phyloP scores from a whole-genome alignment of 2,113 vertebrate genomes.

The Sisor rabdophorus region DNA sequence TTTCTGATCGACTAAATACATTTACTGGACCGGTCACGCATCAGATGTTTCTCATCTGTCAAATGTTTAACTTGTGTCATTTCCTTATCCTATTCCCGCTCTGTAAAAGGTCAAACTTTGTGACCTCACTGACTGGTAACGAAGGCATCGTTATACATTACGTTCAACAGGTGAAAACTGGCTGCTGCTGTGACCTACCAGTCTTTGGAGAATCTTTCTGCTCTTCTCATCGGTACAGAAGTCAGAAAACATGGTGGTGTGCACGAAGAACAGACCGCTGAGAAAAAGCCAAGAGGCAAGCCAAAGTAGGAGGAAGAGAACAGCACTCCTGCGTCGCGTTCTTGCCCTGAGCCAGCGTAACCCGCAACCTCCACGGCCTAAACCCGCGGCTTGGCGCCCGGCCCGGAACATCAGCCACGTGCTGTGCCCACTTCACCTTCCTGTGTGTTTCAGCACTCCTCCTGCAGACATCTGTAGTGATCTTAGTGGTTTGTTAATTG shows the following conservation, averaged over 20 bases:
- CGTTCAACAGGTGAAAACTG: conserved; percentile 6
- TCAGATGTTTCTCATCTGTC: neutral
- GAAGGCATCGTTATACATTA: neutral
- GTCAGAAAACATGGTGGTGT: conserved; percentile 79
- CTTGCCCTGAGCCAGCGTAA: conserved; percentile 67
- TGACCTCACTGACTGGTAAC: neutral
- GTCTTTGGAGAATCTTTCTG: conserved; percentile 79
- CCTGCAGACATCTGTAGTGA: conserved; percentile 23
- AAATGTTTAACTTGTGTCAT: neutral
- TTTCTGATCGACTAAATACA: neutral
- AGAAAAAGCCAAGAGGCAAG: conserved; percentile 77
- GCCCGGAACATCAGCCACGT: conserved; percentile 36
- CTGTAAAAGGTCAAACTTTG: neutral
- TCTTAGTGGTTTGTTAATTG: conserved; percentile 10
- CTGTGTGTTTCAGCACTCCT: conserved; percentile 24
- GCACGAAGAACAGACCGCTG: conserved; percentile 78
- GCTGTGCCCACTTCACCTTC: conserved; percentile 48
- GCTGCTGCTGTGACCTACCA: conserved; percentile 73
- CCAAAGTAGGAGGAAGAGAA: conserved; percentile 76
- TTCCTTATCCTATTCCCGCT: neutral
- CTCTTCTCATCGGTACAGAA: conserved; percentile 87
- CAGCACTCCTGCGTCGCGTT: conserved; percentile 68
- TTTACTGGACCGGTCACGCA: too few relatives aligned
- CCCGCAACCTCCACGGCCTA: conserved; percentile 53
- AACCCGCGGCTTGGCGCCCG: conserved; percentile 24